Evolutionary conservation across 2,113 vertebrate genomes (phyloP).

Genomic region (Hiodon alosoides): DNA sequence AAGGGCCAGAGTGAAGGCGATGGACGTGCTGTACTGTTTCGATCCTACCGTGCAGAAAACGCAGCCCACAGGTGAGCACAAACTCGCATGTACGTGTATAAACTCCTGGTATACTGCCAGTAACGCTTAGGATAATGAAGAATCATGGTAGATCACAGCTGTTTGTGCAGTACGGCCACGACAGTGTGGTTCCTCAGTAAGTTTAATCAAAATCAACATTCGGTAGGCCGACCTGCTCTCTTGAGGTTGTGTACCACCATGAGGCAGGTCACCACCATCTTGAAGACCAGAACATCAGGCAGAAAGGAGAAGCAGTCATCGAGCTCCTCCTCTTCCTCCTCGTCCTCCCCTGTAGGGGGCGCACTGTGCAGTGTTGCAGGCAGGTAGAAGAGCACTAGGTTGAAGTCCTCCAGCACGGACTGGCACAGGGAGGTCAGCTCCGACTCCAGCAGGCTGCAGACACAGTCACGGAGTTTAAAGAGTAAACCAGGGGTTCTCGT

Average conservation of each 20-base stretch:
- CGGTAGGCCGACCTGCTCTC: conserved; percentile 74
- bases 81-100: too few species aligned
- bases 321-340: conserved; percentile 80
- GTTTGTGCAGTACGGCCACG: conserved; percentile 60
- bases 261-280: conserved; percentile 86
- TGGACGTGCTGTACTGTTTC: conserved; percentile 93
- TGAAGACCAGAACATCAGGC: conserved; percentile 82
- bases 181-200: background rate
- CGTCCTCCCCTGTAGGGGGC: conserved; percentile 71
- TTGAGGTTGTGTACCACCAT: conserved; percentile 96
- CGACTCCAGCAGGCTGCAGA: conserved; percentile 71
- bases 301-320: conserved; percentile 77
- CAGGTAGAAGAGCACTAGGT: conserved; percentile 92
- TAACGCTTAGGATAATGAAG: too few species aligned
- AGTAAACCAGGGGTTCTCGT: too few species aligned
- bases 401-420: conserved; percentile 92
- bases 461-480: background rate
- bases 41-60: conserved; percentile 63
- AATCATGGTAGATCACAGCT: too few species aligned
- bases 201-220: conserved; percentile 53
- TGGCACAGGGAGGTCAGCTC: conserved; percentile 90
- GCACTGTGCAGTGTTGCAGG: conserved; percentile 62
- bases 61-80: background rate
- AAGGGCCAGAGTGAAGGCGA: conserved; percentile 91
- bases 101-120: background rate